phyloP scores from a whole-genome alignment of 64 coral and sea anemone species.

The Pocillopora verrucosa region DNA sequence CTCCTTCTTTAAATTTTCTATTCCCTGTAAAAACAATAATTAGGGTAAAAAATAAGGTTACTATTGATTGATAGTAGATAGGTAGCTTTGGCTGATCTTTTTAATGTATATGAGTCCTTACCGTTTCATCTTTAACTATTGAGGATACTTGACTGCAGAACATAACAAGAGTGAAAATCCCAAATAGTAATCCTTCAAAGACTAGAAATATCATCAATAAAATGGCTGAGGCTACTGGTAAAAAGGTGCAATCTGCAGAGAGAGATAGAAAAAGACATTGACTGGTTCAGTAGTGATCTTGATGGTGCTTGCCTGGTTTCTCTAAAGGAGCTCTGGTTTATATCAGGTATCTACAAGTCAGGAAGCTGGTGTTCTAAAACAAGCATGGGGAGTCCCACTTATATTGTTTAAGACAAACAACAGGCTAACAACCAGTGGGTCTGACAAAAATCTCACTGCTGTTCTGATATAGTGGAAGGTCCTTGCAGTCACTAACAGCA shows the following conservation, averaged over 20 bases:
- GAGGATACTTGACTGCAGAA: constrained; percentile 91
- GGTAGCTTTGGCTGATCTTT: neutral
- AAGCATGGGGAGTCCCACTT: no score
- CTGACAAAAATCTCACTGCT: no score
- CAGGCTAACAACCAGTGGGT: no score
- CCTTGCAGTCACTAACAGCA: no score
- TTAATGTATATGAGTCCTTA: constrained; percentile 10
- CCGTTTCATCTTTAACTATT: constrained; percentile 93
- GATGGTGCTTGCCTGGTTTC: neutral
- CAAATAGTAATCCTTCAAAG: constrained; percentile 96
- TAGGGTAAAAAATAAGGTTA: neutral
- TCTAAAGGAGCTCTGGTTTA: neutral
- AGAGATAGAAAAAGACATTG: constrained; percentile 7
- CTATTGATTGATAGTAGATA: neutral
- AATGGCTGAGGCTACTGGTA: constrained; percentile 82
- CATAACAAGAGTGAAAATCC: constrained; percentile 97
- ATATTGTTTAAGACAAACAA: no score
- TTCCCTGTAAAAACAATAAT: constrained; percentile 64
- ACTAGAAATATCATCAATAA: constrained; percentile 94
- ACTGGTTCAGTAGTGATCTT: neutral
- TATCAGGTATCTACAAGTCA: no score
- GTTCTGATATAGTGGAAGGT: no score
- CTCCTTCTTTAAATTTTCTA: constrained; percentile 94
- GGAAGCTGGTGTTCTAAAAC: no score
- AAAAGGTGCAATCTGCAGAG: constrained; percentile 80